Conservation (phyloP, 2,797 vertebrate species). For the Silurus aristotelis region DNA sequence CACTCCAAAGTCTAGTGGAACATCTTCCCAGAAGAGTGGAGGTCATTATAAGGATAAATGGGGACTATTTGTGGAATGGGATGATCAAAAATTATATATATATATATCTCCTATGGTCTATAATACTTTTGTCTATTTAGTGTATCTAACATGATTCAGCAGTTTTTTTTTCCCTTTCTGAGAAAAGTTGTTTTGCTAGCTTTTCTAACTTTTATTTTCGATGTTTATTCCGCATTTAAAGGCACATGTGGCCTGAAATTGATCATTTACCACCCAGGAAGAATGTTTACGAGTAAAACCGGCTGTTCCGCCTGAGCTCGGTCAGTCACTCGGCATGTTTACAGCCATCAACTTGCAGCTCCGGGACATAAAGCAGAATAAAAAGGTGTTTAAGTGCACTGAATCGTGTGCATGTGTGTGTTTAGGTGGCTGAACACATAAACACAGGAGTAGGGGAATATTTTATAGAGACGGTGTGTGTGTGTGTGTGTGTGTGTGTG, state of each 20-base stretch:
- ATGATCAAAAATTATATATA: no score
- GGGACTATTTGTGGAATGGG: no score
- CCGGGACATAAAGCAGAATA: constrained; percentile 17
- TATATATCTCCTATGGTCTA: no score
- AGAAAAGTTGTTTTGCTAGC: neutral
- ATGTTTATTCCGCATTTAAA: neutral
- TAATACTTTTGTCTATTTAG: no score
- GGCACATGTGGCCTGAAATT: neutral
- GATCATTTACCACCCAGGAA: neutral
- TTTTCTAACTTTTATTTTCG: neutral
- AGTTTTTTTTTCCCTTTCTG: no score
- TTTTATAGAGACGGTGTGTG: constrained; percentile 1
- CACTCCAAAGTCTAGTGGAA: no score
- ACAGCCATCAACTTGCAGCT: neutral
- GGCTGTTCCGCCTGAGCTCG: neutral
- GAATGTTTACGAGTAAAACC: constrained; percentile 7
- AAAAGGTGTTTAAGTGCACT: constrained; percentile 22
- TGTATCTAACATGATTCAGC: no score
- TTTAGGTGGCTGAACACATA: constrained; percentile 18
- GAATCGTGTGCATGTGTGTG: neutral
- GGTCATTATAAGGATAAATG: no score
- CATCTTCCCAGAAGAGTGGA: no score
- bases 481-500: neutral
- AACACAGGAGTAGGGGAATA: constrained; percentile 34
- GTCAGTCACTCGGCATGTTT: neutral